phyloP scores from a whole-genome alignment of 2,113 vertebrate species.

The Heliornis fulica region DNA sequence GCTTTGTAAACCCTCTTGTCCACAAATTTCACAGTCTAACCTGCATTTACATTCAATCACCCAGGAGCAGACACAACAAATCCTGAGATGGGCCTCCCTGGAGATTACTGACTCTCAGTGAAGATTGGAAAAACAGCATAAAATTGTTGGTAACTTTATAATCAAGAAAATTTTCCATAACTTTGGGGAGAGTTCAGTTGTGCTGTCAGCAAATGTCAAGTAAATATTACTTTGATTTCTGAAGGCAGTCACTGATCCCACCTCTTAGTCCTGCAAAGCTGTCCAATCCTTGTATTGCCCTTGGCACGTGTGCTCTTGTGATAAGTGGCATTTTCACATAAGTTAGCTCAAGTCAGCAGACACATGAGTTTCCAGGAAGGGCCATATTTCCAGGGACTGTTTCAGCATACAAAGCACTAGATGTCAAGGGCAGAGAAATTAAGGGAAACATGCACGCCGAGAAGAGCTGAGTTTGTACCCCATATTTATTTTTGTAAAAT shows the following conservation, averaged over 20 bases:
- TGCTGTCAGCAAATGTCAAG: neutral
- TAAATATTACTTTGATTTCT: conserved; percentile 19
- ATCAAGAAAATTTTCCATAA: neutral
- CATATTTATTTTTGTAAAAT: neutral
- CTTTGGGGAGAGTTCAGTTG: neutral
- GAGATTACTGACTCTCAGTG: neutral
- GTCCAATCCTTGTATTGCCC: neutral
- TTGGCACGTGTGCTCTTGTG: neutral
- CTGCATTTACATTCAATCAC: neutral
- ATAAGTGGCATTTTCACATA: neutral
- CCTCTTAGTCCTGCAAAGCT: neutral
- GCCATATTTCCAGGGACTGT: neutral
- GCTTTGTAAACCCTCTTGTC: neutral
- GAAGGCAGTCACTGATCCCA: neutral
- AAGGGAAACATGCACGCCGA: neutral
- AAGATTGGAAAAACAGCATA: neutral
- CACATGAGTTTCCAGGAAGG: neutral
- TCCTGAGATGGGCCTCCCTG: neutral
- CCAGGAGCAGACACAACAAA: neutral
- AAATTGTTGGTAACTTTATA: neutral
- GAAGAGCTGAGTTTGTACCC: neutral
- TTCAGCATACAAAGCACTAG: neutral
- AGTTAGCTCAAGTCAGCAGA: neutral
- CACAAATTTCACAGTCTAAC: neutral
- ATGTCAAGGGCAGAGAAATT: neutral